phyloP scores from a whole-genome alignment of 2,888 invertebrate species.

The Callimorpha dominula region DNA sequence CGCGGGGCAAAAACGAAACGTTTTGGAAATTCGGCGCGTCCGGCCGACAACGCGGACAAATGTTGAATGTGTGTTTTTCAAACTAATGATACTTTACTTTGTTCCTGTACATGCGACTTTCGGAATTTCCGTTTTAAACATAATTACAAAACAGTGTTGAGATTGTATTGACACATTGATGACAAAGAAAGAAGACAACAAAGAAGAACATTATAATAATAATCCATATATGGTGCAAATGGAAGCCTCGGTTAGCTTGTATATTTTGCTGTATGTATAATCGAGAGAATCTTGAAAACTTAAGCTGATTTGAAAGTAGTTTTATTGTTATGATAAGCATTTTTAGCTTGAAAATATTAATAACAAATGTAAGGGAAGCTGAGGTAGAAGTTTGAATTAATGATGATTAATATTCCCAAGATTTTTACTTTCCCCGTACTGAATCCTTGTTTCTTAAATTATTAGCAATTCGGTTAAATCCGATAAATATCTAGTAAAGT shows the following conservation, averaged over 20 bases:
- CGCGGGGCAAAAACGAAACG: constrained; percentile 63
- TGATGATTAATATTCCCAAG: too few species aligned
- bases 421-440: too few species aligned
- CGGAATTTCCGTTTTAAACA: background rate
- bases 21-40: constrained; percentile 70
- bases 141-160: constrained; percentile 3
- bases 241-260: too few species aligned
- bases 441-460: too few species aligned
- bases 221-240: too few species aligned
- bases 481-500: too few species aligned
- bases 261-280: too few species aligned
- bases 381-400: too few species aligned
- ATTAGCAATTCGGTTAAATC: too few species aligned
- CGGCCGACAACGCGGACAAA: constrained; percentile 34
- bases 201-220: background rate
- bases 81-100: constrained; percentile 36
- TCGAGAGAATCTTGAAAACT: background rate
- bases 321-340: too few species aligned
- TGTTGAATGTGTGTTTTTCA: constrained; percentile 45
- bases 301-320: background rate
- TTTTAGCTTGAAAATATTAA: too few species aligned
- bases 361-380: too few species aligned
- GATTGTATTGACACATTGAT: background rate
- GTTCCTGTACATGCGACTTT: constrained; percentile 10
- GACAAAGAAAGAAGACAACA: background rate